Base-by-base conservation (phyloP, 2,888 invertebrate genomes). In the Mesoligia furuncula region DNA sequence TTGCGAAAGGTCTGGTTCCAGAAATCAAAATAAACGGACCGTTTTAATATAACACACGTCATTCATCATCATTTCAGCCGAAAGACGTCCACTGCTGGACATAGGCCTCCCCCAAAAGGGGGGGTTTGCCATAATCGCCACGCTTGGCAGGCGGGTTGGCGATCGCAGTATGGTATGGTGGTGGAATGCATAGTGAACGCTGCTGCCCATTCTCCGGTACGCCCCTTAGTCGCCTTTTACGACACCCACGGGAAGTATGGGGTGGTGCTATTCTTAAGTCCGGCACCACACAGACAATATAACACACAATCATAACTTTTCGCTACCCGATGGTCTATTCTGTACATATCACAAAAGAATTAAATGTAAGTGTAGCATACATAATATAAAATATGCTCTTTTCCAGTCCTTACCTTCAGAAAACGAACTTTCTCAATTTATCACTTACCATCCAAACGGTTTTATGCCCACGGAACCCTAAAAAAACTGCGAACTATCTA, bases 401-500 rank as follows among this genome's bases (percentile, higher is more conserved):
- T 61, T 31, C 31, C 4, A 20, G 17, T 31, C 4, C 17, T 20
- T 15, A 20, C 20, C 4, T 9, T 20, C 31, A 31, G 31, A 61
- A 31, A 31, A 20, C 4, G 31, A 17, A 17, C 17, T 27, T 59
- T 15, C 8, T 8, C 17, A 61, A 61, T 17, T 59, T 31, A 61
- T 27, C 20, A 36, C 20, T 36, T 1, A 11, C 4, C 4, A 27
- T 11, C 36, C 5, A 13, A 69, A 80, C 39, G 39, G 65, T 65
- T 51, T 68, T 59, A 2, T 0, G 4, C 27, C 1, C 0, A 45
- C n/a, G 48, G 75, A 54, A 45, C 85, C 83, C 89, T 84, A 80
- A 82, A 84, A 48, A 65, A 42, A 64, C 70, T 42, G 45, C 42
- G 24, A 70, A 79, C 80, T 75, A 73, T 77, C 79, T 48, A 78